Percentiles rank a stretch among this genome's conserved stretches.
These are phyloP conservation scores for Disparrhopalites patrizii DNA, from an alignment of 2,888 invertebrate species.

Conservation along the genomic window DNA sequence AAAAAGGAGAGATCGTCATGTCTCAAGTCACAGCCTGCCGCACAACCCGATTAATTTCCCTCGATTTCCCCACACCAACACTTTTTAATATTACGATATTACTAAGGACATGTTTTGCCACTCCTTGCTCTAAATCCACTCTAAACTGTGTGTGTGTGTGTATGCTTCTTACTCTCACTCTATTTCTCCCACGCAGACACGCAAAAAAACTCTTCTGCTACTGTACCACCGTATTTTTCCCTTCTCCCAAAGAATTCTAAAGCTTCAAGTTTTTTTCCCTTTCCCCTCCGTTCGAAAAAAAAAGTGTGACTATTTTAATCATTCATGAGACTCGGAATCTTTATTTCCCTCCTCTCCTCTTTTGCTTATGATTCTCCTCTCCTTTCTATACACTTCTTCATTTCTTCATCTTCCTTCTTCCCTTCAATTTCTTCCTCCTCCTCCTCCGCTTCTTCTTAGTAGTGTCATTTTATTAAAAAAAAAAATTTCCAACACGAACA, in stretches of 20 bases:
- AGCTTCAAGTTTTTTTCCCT: conserved; percentile 14
- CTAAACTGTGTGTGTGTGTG: conserved; percentile 19
- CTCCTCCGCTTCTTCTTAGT: neutral
- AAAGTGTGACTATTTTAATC: conserved; percentile 31
- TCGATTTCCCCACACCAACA: conserved; percentile 32
- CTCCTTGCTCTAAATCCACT: conserved; percentile 2
- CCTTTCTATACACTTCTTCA: neutral
- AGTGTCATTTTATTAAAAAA: conserved; percentile 29
- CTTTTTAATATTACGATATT: conserved; percentile 41
- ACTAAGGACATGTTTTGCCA: conserved; percentile 31
- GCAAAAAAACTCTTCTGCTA: neutral
- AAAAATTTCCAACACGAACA: conserved; percentile 12
- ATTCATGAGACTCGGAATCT: conserved; percentile 34
- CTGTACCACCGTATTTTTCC: conserved; percentile 15
- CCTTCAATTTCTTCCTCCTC: conserved; percentile 12
- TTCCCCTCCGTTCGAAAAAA: conserved; percentile 20
- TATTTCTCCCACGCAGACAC: conserved; percentile 19
- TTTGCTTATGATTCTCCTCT: neutral
- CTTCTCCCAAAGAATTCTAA: conserved; percentile 7
- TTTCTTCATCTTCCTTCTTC: conserved; percentile 5
- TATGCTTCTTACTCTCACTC: conserved; percentile 5
- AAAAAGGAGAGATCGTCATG: neutral
- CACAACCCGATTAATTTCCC: conserved; percentile 44
- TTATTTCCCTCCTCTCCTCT: neutral
- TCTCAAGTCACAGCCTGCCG: conserved; percentile 32